Conservation (phyloP, 2,888 invertebrate genomes). For the Atrina japonica region DNA sequence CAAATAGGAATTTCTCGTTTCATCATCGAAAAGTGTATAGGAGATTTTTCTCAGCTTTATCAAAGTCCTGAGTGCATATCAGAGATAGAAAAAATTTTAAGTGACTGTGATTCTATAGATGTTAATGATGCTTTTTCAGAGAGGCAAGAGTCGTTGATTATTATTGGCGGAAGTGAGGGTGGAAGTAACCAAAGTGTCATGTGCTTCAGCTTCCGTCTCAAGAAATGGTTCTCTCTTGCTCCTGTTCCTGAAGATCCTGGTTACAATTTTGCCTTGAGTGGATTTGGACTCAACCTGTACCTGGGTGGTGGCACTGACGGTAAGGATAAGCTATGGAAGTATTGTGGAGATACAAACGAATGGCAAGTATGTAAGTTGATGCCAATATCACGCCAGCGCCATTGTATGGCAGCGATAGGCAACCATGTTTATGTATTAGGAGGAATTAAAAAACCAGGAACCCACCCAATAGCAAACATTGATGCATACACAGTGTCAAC, state of each 20-base stretch:
- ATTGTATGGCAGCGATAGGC: conserved; percentile 49
- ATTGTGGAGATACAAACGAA: conserved; percentile 48
- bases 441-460: conserved; percentile 47
- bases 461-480: conserved; percentile 20
- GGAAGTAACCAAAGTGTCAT: conserved; percentile 51
- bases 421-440: conserved; percentile 54
- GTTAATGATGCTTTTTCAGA: neutral
- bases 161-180: conserved; percentile 51
- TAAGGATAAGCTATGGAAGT: conserved; percentile 26
- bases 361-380: conserved; percentile 51
- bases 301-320: conserved; percentile 52
- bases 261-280: conserved; percentile 53
- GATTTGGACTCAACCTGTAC: conserved; percentile 46
- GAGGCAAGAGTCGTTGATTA: conserved; percentile 50
- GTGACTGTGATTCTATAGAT: neutral
- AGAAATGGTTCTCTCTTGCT: conserved; percentile 54
- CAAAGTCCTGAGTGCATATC: neutral
- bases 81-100: neutral
- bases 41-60: neutral
- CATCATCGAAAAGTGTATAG: neutral
- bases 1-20: neutral
- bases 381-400: conserved; percentile 47
- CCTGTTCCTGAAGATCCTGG: conserved; percentile 52
- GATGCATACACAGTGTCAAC: neutral
- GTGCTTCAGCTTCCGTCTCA: conserved; percentile 53